Conservation (phyloP, 2,797 vertebrate species). For the Vespertilio murinus region DNA sequence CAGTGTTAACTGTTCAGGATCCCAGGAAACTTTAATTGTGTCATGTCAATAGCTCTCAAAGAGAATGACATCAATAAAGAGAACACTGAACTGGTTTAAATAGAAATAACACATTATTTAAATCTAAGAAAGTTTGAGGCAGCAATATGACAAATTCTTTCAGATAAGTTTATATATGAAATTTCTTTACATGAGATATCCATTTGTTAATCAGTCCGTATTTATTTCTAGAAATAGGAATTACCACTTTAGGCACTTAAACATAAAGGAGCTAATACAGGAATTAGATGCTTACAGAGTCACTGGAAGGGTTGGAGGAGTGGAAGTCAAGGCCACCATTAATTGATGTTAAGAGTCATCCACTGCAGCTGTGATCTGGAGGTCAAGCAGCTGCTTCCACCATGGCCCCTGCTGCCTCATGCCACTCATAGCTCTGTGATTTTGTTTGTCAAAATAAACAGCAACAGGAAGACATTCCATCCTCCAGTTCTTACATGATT, state of each 20-base stretch:
- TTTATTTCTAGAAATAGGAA: neutral
- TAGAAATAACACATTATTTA: neutral
- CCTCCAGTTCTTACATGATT: neutral
- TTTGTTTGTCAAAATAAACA: neutral
- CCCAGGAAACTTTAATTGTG: neutral
- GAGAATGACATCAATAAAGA: neutral
- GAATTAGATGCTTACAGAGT: neutral
- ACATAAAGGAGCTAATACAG: neutral
- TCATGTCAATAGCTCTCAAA: neutral
- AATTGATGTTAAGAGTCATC: neutral
- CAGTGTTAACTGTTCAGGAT: neutral
- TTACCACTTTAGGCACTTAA: neutral
- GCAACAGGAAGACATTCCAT: neutral
- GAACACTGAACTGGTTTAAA: neutral
- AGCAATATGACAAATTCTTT: neutral
- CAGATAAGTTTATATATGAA: neutral
- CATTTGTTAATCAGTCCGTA: neutral
- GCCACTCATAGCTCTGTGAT: neutral
- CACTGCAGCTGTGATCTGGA: neutral
- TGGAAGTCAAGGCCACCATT: neutral
- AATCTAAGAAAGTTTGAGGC: neutral
- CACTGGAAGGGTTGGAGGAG: neutral
- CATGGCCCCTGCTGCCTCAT: neutral
- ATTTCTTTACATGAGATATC: neutral
- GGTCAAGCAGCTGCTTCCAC: neutral